Evolutionary conservation across 2,113 vertebrate species (phyloP), one percentile per base, ranked within the genome.

Genomic region (Pseudorectes ferrugineus): DNA sequence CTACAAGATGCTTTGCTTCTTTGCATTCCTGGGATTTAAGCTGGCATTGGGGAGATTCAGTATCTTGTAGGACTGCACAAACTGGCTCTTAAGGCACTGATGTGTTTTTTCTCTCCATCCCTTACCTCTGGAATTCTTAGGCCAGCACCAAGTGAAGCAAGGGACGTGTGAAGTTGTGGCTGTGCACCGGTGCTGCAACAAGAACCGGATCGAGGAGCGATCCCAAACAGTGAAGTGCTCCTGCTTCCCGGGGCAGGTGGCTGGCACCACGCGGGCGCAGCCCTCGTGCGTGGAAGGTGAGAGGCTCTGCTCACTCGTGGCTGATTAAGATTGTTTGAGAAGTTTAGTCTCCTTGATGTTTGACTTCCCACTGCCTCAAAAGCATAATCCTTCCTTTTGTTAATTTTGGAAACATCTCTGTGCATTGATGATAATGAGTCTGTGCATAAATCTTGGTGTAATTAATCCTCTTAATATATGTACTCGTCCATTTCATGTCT

Each of bases 221-320:
- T 99, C 99, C 0, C 99, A 99, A 72, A 99, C 99, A 0, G 99
- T 99, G 97, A 99, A 99, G 97, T 99, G 99, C 68, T 99, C 99
- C 86, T 99, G 99, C 96, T 99, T 99, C 96, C 99, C 99, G 0
- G 99, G 99, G 10, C 99, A 99, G 97, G 99, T 99, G 15, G 99
- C 99, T 2, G 99, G 99, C 19, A 99, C 99, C 4, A 99, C 99
- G 3, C 97, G 98, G 66, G 98, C 99, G 7, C 98, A 98, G 96
- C 99, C 99, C 52, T 99, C 99, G 10, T 99, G 99, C 4, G 99
- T 99, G 76, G 99, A 99, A 99, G 99, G 99, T 99, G 98, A 98
- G 97, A 42, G 40, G 24, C 85, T 81, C 55, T 1, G 14, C 49
- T 76, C 23, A 0, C 29, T 68, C 65, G 1, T 20, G 29, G 3